A percentile compares a stretch with the other conserved stretches of the same genome.
Conservation (phyloP, 2,113 vertebrate species). For the Prunella fulvescens region DNA sequence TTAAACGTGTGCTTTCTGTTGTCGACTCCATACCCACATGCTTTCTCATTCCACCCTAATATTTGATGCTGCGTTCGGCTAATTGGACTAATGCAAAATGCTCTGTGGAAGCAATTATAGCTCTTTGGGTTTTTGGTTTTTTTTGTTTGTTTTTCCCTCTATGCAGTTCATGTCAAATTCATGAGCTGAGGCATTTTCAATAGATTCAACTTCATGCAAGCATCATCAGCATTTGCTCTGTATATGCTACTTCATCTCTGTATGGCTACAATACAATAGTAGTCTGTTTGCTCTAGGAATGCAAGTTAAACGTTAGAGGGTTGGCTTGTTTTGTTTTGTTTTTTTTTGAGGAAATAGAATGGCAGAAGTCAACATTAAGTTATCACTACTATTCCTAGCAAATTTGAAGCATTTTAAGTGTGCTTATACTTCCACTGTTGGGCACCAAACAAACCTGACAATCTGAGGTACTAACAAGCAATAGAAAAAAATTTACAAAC, state of each 20-base stretch:
- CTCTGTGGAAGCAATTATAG: not conserved
- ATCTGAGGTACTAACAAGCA: not conserved
- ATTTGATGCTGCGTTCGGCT: not conserved
- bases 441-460: not conserved
- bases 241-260: not conserved
- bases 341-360: not conserved
- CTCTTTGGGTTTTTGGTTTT: fast-evolving
- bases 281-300: not conserved
- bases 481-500: not conserved
- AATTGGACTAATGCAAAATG: not conserved
- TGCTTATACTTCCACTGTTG: not conserved
- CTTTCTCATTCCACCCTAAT: not conserved
- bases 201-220: not conserved
- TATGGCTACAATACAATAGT: too few species aligned
- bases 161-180: not conserved
- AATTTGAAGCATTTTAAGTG: not conserved
- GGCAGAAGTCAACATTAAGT: not conserved
- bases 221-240: not conserved
- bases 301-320: not conserved
- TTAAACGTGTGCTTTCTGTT: not conserved
- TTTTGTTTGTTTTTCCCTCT: too few species aligned
- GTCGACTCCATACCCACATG: fast-evolving
- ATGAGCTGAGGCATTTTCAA: not conserved
- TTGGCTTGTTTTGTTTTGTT: not conserved
- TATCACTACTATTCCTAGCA: not conserved